These are phyloP conservation scores for Punctoribates punctum DNA, from an alignment of 2,888 invertebrate species.

Conservation along the genomic window DNA sequence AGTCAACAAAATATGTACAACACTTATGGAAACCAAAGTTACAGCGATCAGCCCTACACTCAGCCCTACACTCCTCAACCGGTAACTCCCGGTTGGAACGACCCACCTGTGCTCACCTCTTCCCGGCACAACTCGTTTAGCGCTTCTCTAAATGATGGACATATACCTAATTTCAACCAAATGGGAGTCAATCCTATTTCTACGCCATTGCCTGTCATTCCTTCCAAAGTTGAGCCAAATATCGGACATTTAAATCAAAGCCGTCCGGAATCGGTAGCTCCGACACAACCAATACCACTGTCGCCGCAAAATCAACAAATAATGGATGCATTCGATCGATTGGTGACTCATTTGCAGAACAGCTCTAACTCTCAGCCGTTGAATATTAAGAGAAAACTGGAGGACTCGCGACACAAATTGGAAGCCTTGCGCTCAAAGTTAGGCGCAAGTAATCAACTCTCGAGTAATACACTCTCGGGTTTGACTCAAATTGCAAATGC, in stretches of 20 bases:
- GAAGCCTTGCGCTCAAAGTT: constrained; percentile 13
- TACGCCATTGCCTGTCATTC: background rate
- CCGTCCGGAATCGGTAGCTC: background rate
- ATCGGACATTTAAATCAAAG: background rate
- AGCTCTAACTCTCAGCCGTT: constrained; percentile 5
- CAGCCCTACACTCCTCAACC: background rate
- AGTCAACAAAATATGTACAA: no score
- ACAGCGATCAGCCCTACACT: background rate
- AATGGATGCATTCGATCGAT: constrained; percentile 5
- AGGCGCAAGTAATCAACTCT: background rate
- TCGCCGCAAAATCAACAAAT: constrained; percentile 9
- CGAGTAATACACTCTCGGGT: constrained; percentile 10
- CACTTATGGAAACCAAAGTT: background rate
- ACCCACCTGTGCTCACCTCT: background rate
- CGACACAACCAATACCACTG: background rate
- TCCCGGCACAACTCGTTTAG: constrained; percentile 12
- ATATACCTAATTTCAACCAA: background rate
- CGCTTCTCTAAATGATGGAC: background rate
- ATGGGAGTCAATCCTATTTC: background rate
- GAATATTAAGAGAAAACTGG: constrained; percentile 33
- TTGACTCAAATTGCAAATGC: constrained; percentile 25
- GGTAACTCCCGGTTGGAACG: constrained; percentile 22
- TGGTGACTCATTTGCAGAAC: background rate
- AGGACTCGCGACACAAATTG: constrained; percentile 31
- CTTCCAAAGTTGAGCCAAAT: background rate